Conservation (phyloP, 2,113 vertebrate species). For the Camelus bactrianus region DNA sequence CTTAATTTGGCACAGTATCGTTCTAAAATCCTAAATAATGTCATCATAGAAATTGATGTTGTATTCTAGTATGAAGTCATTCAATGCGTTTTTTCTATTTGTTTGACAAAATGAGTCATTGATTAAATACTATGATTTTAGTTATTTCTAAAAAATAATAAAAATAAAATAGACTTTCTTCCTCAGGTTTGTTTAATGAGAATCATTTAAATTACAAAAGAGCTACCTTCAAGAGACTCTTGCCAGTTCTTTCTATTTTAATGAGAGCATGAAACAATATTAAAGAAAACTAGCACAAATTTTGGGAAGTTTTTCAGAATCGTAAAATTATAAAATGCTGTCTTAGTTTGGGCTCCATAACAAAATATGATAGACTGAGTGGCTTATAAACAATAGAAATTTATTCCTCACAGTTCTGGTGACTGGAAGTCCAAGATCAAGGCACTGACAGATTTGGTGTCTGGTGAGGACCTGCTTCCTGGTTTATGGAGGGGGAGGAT, state of each 20-base stretch:
- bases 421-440: neutral
- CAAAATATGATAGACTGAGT: neutral
- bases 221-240: neutral
- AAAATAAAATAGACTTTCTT: constrained; percentile 48
- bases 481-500: neutral
- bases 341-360: neutral
- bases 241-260: constrained; percentile 46
- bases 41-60: neutral
- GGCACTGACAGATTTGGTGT: neutral
- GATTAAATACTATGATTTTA: constrained; percentile 61
- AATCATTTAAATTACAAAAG: constrained; percentile 74
- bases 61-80: neutral
- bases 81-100: constrained; percentile 3
- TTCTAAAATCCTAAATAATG: constrained; percentile 15
- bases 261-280: constrained; percentile 61
- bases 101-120: constrained; percentile 54
- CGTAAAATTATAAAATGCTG: constrained; percentile 13
- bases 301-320: constrained; percentile 60
- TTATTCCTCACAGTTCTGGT: neutral
- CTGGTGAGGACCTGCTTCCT: neutral
- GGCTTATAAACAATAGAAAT: neutral
- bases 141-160: constrained; percentile 56
- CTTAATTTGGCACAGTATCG: neutral
- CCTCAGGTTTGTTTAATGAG: constrained; percentile 58
- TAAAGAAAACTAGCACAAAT: constrained; percentile 58